Percentiles rank a stretch among this genome's conserved stretches.
Conservation (phyloP, 2,888 invertebrate species). For the Troides oblongomaculatus region DNA sequence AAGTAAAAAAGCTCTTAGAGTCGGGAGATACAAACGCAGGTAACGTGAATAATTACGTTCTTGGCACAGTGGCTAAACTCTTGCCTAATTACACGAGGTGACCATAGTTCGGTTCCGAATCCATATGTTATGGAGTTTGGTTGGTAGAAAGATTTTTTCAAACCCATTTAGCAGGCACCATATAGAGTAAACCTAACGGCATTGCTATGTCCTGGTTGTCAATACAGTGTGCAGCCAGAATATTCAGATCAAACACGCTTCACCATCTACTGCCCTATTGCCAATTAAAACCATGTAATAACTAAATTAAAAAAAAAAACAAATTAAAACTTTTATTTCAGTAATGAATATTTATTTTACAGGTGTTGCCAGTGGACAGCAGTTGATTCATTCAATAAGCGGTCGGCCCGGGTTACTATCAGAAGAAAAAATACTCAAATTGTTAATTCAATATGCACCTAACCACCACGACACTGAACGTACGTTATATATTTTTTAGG, state of each 20-base stretch:
- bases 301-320: background rate
- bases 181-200: too few relatives aligned
- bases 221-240: too few relatives aligned
- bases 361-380: conserved; percentile 67
- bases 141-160: too few relatives aligned
- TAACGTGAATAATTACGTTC: conserved; percentile 32
- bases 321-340: background rate
- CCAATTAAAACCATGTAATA: too few relatives aligned
- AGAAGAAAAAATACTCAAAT: conserved; percentile 62
- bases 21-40: conserved; percentile 74
- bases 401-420: conserved; percentile 62
- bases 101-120: too few relatives aligned
- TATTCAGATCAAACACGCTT: too few relatives aligned
- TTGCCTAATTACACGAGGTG: too few relatives aligned
- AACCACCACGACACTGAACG: conserved; percentile 58
- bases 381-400: conserved; percentile 57
- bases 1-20: conserved; percentile 78
- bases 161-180: too few relatives aligned
- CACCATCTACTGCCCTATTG: too few relatives aligned
- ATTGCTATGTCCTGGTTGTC: too few relatives aligned
- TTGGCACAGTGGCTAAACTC: too few relatives aligned
- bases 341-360: conserved; percentile 11
- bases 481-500: conserved; percentile 38
- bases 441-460: conserved; percentile 59
- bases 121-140: too few relatives aligned